Conservation (phyloP, 2,113 vertebrate species). For the Halichoerus grypus region DNA sequence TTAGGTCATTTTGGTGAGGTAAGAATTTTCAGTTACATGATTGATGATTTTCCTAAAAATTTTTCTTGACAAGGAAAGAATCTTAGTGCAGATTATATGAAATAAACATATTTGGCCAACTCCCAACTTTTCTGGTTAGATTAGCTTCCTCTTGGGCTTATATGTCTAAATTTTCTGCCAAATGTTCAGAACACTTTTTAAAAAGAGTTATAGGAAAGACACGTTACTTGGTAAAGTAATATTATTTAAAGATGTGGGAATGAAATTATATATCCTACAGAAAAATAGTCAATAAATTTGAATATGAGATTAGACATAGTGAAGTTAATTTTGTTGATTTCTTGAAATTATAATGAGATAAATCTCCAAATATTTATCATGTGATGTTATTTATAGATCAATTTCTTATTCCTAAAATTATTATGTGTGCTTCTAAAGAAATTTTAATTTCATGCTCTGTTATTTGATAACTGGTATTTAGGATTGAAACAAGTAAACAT, state of each 20-base stretch:
- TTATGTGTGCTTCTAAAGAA: slow-evolving; percentile 34
- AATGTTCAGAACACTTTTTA: background rate
- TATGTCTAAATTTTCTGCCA: background rate
- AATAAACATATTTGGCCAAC: background rate
- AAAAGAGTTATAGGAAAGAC: slow-evolving; percentile 2
- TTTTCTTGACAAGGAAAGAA: background rate
- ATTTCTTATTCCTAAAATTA: slow-evolving; percentile 61
- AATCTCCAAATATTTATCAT: slow-evolving; percentile 49
- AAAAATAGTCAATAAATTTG: slow-evolving; percentile 49
- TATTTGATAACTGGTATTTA: slow-evolving; percentile 45
- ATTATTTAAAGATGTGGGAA: slow-evolving; percentile 17
- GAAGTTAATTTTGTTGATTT: slow-evolving; percentile 66
- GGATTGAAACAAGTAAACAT: background rate
- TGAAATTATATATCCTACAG: background rate
- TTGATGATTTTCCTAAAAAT: background rate
- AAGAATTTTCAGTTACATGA: background rate
- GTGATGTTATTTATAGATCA: background rate
- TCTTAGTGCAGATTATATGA: background rate
- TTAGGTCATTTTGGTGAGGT: background rate
- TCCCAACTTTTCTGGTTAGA: background rate
- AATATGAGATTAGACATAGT: slow-evolving; percentile 42
- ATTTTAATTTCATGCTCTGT: slow-evolving; percentile 56
- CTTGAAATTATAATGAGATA: slow-evolving; percentile 41
- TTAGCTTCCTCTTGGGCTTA: background rate
- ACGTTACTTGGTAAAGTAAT: slow-evolving; percentile 3